Evolutionary conservation across 1,140 invertebrate genomes (phyloP).

Genomic region (Bombus pascuorum): DNA sequence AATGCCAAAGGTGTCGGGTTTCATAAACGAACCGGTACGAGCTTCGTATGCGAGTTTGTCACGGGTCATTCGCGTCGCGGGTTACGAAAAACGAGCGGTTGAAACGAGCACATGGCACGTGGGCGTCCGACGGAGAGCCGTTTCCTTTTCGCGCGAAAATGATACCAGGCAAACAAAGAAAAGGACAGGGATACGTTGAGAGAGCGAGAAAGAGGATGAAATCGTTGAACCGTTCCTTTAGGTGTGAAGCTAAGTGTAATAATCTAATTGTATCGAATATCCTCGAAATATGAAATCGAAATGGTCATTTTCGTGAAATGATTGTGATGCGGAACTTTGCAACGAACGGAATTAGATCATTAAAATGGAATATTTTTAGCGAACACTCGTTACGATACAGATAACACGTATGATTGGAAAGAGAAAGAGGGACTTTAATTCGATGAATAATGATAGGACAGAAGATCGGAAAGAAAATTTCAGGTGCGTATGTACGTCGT

Average conservation of each 20-base stretch:
- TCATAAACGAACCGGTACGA: slow-evolving; percentile 37
- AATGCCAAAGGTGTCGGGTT: slow-evolving; percentile 47
- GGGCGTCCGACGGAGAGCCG: slow-evolving; percentile 20
- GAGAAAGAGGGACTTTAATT: neutral
- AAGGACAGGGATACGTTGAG: neutral
- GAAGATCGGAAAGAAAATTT: neutral
- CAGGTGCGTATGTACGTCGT: neutral
- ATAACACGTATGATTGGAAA: neutral
- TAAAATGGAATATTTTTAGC: neutral
- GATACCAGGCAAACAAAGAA: neutral
- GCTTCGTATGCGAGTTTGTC: slow-evolving; percentile 20
- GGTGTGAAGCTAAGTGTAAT: neutral
- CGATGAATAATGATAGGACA: neutral
- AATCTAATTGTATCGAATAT: no score
- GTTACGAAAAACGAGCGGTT: slow-evolving; percentile 32
- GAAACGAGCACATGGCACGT: slow-evolving; percentile 35
- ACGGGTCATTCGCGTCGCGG: slow-evolving; percentile 42
- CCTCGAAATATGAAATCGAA: neutral
- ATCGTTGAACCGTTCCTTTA: neutral
- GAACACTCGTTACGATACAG: neutral
- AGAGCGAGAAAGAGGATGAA: neutral
- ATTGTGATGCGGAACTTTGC: neutral
- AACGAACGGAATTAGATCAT: neutral
- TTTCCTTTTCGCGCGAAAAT: neutral
- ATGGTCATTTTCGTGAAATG: neutral